phyloP scores from a whole-genome alignment of 1,140 invertebrate genomes.

The Hermatobates lingyangjiaoensis region DNA sequence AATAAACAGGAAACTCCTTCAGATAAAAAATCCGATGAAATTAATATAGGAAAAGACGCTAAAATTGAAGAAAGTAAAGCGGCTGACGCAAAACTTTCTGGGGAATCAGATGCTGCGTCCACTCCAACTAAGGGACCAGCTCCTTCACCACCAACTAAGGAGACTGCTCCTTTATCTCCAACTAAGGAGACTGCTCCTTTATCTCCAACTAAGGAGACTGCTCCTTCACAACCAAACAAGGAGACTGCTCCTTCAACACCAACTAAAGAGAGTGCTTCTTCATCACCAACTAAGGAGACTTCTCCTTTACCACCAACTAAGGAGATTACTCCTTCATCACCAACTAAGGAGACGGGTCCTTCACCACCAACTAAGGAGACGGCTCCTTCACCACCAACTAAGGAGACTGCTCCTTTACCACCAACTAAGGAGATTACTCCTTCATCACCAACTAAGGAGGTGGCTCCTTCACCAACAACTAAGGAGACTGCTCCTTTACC shows the following conservation, averaged over 20 bases:
- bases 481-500: background rate
- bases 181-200: too few relatives aligned
- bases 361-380: background rate
- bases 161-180: too few relatives aligned
- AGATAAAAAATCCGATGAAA: too few relatives aligned
- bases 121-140: too few relatives aligned
- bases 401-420: background rate
- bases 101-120: too few relatives aligned
- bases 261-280: background rate
- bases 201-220: too few relatives aligned
- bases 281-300: background rate
- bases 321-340: background rate
- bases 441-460: background rate
- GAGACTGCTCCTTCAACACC: background rate
- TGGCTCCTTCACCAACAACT: background rate
- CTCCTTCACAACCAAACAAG: background rate
- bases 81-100: too few relatives aligned
- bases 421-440: background rate
- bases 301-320: background rate
- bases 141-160: too few relatives aligned
- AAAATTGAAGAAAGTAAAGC: too few relatives aligned
- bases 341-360: background rate
- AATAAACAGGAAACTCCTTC: too few relatives aligned
- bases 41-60: too few relatives aligned
- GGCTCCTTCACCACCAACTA: background rate